Evolutionary conservation across 2,888 invertebrate genomes (phyloP).

Genomic region (Plebejus anna): DNA sequence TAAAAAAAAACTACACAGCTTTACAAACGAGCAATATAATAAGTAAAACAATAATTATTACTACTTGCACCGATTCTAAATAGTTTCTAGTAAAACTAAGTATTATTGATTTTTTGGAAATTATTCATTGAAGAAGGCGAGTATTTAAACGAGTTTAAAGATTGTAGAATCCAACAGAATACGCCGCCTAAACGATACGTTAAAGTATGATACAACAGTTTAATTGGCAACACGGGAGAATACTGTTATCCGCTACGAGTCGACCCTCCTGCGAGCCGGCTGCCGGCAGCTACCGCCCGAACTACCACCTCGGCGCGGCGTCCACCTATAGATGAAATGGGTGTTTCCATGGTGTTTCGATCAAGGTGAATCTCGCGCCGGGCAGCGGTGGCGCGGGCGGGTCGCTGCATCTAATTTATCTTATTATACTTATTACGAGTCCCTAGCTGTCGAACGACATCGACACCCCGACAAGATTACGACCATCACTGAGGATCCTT

Average conservation of each 20-base stretch:
- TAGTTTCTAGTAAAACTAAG: neutral
- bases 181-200: neutral
- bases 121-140: neutral
- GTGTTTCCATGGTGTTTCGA: neutral
- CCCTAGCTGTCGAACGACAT: neutral
- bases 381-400: neutral
- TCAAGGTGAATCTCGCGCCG: neutral
- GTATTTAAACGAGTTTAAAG: neutral
- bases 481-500: neutral
- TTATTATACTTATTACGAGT: neutral
- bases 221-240: slow-evolving; percentile 80
- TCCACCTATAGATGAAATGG: neutral
- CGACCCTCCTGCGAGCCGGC: neutral
- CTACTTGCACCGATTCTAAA: neutral
- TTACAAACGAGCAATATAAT: neutral
- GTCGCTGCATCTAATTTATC: neutral
- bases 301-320: no score
- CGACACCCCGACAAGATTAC: neutral
- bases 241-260: slow-evolving; percentile 1
- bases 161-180: neutral
- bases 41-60: neutral
- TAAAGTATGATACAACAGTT: slow-evolving; percentile 42
- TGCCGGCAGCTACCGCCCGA: neutral
- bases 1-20: neutral
- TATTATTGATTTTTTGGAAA: neutral